Evolutionary conservation across 2,888 invertebrate species (phyloP).

Genomic region (Drosophila fungiperda): DNA sequence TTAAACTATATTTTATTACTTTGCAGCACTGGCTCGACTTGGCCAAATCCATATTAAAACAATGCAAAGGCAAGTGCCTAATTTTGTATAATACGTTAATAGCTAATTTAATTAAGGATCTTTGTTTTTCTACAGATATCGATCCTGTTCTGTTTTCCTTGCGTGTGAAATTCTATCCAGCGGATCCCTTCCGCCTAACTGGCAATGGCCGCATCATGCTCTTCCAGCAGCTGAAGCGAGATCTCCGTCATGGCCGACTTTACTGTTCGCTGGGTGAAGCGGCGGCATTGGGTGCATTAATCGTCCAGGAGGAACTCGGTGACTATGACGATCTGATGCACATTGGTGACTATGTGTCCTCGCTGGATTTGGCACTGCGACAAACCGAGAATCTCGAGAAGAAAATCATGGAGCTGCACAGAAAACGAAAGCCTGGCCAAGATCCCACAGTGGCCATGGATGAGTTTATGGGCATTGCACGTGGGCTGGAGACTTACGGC

Average conservation of each 20-base stretch:
- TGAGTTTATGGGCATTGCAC: conserved; percentile 95
- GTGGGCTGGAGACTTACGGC: conserved; percentile 97
- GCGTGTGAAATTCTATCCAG: conserved; percentile 98
- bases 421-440: conserved; percentile 93
- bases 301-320: conserved; percentile 98
- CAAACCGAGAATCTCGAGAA: conserved; percentile 97
- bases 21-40: conserved; percentile 97
- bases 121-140: conserved; percentile 88
- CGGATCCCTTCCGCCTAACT: conserved; percentile 95
- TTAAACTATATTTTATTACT: neutral
- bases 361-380: conserved; percentile 95
- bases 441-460: conserved; percentile 94
- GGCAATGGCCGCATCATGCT: conserved; percentile 98
- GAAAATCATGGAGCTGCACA: conserved; percentile 96
- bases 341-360: conserved; percentile 94
- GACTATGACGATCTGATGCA: conserved; percentile 96
- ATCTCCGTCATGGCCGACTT: conserved; percentile 96
- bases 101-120: neutral
- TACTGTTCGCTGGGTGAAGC: conserved; percentile 96
- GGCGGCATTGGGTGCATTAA: conserved; percentile 94
- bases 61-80: conserved; percentile 91
- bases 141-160: conserved; percentile 97
- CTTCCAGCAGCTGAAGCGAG: conserved; percentile 97
- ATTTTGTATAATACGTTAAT: neutral
- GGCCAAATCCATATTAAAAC: conserved; percentile 94